Percentiles rank a stretch among this genome's conserved stretches.
These are phyloP conservation scores for Drosophila lowei DNA, from an alignment of 1,140 invertebrate genomes.

Conservation along the genomic window DNA sequence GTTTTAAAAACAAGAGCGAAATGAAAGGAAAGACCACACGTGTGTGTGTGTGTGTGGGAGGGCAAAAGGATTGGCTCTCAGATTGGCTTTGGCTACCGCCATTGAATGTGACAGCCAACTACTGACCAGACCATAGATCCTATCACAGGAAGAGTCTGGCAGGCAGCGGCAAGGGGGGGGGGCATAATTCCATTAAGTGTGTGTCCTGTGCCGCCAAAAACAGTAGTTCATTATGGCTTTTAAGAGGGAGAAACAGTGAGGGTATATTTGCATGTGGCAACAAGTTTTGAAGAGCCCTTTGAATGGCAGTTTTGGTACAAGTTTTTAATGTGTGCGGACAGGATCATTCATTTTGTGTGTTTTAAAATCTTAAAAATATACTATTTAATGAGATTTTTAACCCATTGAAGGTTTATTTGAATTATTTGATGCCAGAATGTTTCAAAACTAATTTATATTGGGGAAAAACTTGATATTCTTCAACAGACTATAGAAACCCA, in stretches of 20 bases:
- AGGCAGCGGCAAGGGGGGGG: neutral
- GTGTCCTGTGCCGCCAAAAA: neutral
- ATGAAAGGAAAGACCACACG: conserved; percentile 28
- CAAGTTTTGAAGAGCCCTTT: neutral
- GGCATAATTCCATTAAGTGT: conserved; percentile 34
- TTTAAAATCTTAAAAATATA: too few species aligned
- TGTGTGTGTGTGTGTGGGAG: conserved; percentile 7
- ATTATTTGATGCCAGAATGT: too few species aligned
- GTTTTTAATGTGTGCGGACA: too few species aligned
- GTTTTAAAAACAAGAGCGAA: conserved; percentile 60
- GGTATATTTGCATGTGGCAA: neutral
- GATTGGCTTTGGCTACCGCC: too few species aligned
- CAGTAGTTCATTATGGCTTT: conserved; percentile 20
- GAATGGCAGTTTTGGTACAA: too few species aligned
- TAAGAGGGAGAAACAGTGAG: neutral
- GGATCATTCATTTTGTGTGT: too few species aligned
- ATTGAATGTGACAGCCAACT: conserved; percentile 34
- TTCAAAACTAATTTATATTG: too few species aligned
- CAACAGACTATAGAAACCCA: too few species aligned
- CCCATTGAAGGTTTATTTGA: too few species aligned
- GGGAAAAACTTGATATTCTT: too few species aligned
- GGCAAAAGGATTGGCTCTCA: too few species aligned
- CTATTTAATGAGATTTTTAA: too few species aligned
- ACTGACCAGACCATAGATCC: conserved; percentile 15
- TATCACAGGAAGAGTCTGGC: conserved; percentile 21